Evolutionary conservation across 2,888 invertebrate genomes (phyloP), one percentile per base, ranked within the genome.

Genomic region (Penaeus monodon): DNA sequence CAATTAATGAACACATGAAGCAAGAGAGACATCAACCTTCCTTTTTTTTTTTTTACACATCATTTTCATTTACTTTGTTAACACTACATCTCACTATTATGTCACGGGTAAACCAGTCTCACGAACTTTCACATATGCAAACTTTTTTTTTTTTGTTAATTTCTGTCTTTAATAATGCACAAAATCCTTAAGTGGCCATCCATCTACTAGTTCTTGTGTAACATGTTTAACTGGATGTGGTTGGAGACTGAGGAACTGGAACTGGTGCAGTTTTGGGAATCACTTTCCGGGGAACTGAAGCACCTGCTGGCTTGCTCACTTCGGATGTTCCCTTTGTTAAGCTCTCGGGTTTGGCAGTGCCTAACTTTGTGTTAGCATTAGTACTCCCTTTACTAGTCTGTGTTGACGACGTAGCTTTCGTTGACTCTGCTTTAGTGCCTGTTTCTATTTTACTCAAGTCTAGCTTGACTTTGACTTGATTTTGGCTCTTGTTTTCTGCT

Each of bases 201-300:
- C 57, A 57, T 57, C 57, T 57, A 44, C 10, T 3, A 57, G 57
- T 57, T 4, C 57, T 57, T 57, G 0, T 17, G 17, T 3, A 57
- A 20, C 57, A 57, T 57, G 57, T 57, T 57, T 57, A 65, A 82
- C 82, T 87, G 64, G 79, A 78, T 27, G 86, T 73, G 27, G 64
- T 79, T 44, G 86, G 83, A 29, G 86, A 83, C 70, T 78, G 82
- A 38, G 86, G 86, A 64, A 87, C 86, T 73, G 86, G 86, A 79
- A 87, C 86, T 38, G 86, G 86, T 12, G 77, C 83, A 27, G 86
- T 87, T 73, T 87, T 83, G 38, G 86, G 79, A 63, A 83, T 73
- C 49, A 49, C 79, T 33, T 73, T 79, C 44, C 63, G 73, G 38
- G 79, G 27, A 29, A 63, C 44, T 57, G 49, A 57, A 20, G 86